Percentiles rank a stretch among this genome's conserved stretches.
phyloP scores from a whole-genome alignment of 2,888 invertebrate genomes.

The Oscheius myriophilus region DNA sequence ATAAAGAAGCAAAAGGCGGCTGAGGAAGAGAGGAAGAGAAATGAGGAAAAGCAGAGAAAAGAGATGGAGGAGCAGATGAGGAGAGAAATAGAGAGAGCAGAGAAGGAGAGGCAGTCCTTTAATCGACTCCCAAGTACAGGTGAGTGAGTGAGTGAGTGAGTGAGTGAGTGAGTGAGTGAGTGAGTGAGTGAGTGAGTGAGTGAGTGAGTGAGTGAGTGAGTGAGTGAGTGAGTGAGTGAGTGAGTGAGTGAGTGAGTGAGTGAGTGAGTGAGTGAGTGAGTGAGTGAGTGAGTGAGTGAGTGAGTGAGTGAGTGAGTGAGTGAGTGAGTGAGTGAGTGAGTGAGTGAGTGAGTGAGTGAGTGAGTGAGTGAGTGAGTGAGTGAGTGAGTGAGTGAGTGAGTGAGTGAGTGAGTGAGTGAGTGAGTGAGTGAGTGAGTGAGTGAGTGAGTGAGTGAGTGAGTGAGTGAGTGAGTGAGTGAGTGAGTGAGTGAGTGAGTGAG shows the following conservation, averaged over 20 bases:
- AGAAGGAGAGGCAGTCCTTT: conserved; percentile 1
- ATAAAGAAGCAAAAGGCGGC: not conserved
- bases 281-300: not conserved
- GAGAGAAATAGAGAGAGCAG: not conserved
- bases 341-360: not conserved
- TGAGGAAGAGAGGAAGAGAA: conserved; percentile 30
- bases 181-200: not conserved
- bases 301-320: not conserved
- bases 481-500: not conserved
- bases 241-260: too few relatives aligned
- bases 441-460: not conserved
- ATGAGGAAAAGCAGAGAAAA: conserved; percentile 21
- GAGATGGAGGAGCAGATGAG: conserved; percentile 15
- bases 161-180: not conserved
- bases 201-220: not conserved
- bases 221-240: too few relatives aligned
- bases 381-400: not conserved
- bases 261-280: too few relatives aligned
- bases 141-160: not conserved
- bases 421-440: not conserved
- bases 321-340: not conserved
- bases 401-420: not conserved
- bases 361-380: not conserved
- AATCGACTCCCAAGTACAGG: not conserved
- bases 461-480: not conserved